Base-by-base conservation (phyloP, 1,140 invertebrate species). In the Acromyrmex echinatior region DNA sequence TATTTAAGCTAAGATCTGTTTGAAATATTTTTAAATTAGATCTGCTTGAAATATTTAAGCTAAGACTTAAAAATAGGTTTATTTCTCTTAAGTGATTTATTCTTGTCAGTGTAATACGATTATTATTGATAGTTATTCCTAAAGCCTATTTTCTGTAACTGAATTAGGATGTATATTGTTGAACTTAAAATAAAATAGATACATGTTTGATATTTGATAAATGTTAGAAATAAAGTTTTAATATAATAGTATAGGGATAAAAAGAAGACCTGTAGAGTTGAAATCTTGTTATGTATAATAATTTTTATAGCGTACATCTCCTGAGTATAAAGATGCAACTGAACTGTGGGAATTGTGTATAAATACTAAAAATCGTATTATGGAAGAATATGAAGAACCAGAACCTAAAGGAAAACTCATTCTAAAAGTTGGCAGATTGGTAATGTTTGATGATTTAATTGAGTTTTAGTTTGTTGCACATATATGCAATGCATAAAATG, bases 281-380 rank as follows among this genome's bases (percentile, higher is more conserved):
- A 49, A 21, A 56, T 39, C 58, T 3, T 65, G 35, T 84, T 10
- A 73, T 9, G 0, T n/a, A 0, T 60, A 45, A 51, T 51, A 35
- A 84, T 76, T 51, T 84, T 91, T 92, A 79, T 88, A 98, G 96
- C 96, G 97, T 77, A 97, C 97, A 76, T 97, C 97, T 12, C 96
- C 97, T 80, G 99, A 99, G 95, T 98, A 98, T 94, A 98, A 98
- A 95, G 99, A 99, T 96, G 99, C 99, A 0, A 96, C 96, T 90
- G 97, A 98, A 80, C 93, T 99, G n/a, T 98, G 98, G 98, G 98
- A 99, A 70, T 95, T 99, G 21, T 99, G 95, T 93, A 82, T 96
- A 58, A 94, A 91, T 74, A 96, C 95, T 45, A 96, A 96, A 93
- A 96, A 95, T 93, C 94, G 94, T 74, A 94, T 96, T 79, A 92